Evolutionary conservation across 2,113 vertebrate genomes (phyloP).

Genomic region (Delphinus delphis): DNA sequence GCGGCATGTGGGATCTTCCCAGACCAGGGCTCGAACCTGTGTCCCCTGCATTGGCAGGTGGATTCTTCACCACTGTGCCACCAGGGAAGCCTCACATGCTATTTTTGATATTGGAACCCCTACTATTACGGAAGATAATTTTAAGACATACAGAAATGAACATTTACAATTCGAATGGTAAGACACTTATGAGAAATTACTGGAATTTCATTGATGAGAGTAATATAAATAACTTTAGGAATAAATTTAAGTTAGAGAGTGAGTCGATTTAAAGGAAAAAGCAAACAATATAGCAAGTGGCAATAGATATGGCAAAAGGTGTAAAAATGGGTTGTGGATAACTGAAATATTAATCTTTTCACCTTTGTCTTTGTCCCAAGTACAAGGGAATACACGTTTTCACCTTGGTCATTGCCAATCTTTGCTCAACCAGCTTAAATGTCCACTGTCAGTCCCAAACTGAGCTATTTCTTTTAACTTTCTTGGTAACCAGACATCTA

Average conservation of each 20-base stretch:
- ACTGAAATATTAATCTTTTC: background rate
- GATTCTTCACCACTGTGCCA: no score
- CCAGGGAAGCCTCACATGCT: background rate
- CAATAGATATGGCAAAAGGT: background rate
- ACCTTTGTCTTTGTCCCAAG: background rate
- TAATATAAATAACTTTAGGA: background rate
- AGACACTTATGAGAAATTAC: background rate
- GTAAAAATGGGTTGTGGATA: background rate
- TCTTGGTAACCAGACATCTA: background rate
- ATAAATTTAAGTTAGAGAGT: slow-evolving; percentile 18
- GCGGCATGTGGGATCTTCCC: no score
- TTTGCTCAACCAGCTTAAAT: background rate
- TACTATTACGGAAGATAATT: background rate
- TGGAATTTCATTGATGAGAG: background rate
- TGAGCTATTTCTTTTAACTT: background rate
- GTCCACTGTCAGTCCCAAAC: background rate
- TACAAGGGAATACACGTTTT: background rate
- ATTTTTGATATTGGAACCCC: background rate
- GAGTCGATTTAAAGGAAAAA: background rate
- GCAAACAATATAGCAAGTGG: background rate
- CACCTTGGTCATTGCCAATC: background rate
- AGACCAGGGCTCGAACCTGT: no score
- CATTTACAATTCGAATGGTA: background rate
- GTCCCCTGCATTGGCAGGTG: no score
- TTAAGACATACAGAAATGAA: background rate